Conservation (phyloP, 2,113 vertebrate genomes). For the Gymnorhina tibicen region DNA sequence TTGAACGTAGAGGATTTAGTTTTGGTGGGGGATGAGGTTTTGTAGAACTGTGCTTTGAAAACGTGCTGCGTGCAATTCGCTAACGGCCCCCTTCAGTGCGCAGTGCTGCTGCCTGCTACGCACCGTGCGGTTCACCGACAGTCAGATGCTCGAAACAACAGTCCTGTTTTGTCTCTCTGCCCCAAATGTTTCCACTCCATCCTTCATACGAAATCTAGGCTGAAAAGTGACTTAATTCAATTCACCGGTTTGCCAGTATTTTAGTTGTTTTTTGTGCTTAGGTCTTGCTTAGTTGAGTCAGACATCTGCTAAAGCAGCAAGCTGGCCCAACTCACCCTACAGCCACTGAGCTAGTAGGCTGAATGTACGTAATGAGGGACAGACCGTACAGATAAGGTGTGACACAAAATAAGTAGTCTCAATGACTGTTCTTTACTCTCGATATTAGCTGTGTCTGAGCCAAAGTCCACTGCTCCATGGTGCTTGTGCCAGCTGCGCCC, state of each 20-base stretch:
- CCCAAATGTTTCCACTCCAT: not conserved
- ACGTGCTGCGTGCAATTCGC: rapidly evolving
- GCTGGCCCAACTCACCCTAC: not conserved
- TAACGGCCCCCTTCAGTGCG: not conserved
- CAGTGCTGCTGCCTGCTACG: not conserved
- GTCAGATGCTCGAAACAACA: not conserved
- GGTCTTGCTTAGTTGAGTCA: not conserved
- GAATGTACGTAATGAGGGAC: not conserved
- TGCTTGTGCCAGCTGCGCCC: not conserved
- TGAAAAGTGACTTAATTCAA: not conserved
- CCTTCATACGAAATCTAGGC: not conserved
- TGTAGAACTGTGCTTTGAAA: not conserved
- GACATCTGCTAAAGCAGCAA: not conserved
- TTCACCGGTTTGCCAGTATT: not conserved
- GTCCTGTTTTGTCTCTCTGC: not conserved
- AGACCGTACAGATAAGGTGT: not conserved
- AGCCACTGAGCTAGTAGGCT: not conserved
- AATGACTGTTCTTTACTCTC: not conserved
- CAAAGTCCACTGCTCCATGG: not conserved
- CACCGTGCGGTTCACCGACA: rapidly evolving
- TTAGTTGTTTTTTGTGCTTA: not conserved
- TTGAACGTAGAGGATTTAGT: not conserved
- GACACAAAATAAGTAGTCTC: not conserved
- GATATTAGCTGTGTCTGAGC: not conserved
- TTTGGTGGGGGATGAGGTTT: not conserved